Base-by-base conservation (phyloP, 2,113 vertebrate genomes). In the Rhinogobius similis region DNA sequence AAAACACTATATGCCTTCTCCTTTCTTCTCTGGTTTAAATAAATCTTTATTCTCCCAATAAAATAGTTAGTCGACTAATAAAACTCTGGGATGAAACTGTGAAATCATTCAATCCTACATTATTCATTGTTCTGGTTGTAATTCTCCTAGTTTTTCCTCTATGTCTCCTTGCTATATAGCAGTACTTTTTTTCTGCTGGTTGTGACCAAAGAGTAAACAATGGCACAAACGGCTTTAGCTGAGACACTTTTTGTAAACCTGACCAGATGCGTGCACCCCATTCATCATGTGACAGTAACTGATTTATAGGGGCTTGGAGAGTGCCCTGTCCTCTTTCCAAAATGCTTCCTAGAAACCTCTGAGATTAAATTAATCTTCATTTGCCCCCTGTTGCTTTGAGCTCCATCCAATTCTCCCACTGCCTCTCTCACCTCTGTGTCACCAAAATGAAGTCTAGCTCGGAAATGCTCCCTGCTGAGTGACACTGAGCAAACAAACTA, bases 341-440 rank as follows among this genome's bases (percentile, higher is more conserved):
- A 43, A 41, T 41, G 62, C 27, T 63, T 82, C 23, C 18, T 18
- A 62, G 67, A 81, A 83, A 84, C 82, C 82, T 73, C 23, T 20
- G 75, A 72, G 74, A 82, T 85, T 85, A 84, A 82, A 89, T 85
- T 82, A 72, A 86, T 87, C 74, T 82, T 79, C 67, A 86, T 85
- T 84, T 65, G 67, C 73, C 82, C 67, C 86, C 77, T 26, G 68
- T 80, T 81, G 86, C 13, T 68, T 65, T 67, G 65, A 52, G 63
- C 62, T 2, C 12, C 71, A 59, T 65, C 72, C 76, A 50, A 29
- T 3, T 79, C 67, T 68, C 67, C 76, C 67, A 70, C 46, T 56
- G 50, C 65, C 5, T 76, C 63, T 48, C 18, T 75, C 67, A 73
- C 71, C 66, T 71, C 74, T 62, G 71, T 72, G 73, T 72, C 53